These are phyloP conservation scores for Thereuonema tuberculata DNA, from an alignment of 1,140 invertebrate genomes.

Conservation along the genomic window DNA sequence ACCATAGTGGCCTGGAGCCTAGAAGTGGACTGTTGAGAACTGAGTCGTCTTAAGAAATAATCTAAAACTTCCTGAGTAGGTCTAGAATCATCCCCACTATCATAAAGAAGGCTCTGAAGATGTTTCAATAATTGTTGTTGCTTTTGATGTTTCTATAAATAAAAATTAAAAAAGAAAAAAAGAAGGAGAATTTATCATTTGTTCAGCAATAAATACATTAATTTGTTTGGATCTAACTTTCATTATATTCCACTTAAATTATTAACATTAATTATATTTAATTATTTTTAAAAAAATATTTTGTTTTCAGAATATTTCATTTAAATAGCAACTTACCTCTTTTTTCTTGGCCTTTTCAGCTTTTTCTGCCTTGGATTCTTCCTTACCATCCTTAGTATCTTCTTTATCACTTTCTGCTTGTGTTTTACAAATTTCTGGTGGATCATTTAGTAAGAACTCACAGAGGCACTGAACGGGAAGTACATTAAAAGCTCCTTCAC, in stretches of 20 bases:
- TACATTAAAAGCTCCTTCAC: conserved; percentile 68
- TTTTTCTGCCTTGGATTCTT: conserved; percentile 24
- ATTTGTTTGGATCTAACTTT: too few relatives aligned
- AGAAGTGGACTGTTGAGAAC: conserved; percentile 61
- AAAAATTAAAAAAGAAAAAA: conserved; percentile 7
- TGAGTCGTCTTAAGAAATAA: conserved; percentile 74
- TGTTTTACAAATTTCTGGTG: conserved; percentile 18
- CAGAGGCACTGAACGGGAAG: conserved; percentile 90
- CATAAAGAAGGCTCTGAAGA: conserved; percentile 41
- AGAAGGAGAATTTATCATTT: neutral
- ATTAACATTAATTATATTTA: too few relatives aligned
- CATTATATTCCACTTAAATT: too few relatives aligned
- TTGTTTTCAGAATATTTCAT: neutral
- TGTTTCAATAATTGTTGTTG: conserved; percentile 65
- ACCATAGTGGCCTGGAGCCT: conserved; percentile 59
- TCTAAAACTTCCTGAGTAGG: conserved; percentile 67
- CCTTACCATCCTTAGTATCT: conserved; percentile 22
- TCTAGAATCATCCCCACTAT: conserved; percentile 35
- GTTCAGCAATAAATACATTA: too few relatives aligned
- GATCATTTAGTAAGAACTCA: conserved; percentile 73
- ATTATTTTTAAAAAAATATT: neutral
- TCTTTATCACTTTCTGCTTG: conserved; percentile 8
- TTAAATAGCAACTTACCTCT: conserved; percentile 19
- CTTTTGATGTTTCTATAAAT: conserved; percentile 46
- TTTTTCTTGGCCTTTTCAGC: conserved; percentile 21